Conservation (phyloP, 53 echinoderm and acorn worm genomes). For the Crossaster papposus region DNA sequence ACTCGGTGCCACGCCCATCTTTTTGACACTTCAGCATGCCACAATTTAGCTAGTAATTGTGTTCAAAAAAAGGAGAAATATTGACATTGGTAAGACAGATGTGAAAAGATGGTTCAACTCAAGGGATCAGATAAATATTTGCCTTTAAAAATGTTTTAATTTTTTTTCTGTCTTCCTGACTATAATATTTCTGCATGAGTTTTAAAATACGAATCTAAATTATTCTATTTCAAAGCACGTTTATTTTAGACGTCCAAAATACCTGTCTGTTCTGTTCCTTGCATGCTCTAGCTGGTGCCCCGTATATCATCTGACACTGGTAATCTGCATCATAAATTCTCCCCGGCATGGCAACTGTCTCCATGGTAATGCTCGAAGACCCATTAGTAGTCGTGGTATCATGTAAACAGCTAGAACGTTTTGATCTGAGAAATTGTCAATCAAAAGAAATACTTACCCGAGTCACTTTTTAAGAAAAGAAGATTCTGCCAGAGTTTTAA, state of each 20-base stretch:
- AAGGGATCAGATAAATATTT: too few species aligned
- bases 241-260: background rate
- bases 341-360: slow-evolving; percentile 22
- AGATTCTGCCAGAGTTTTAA: background rate
- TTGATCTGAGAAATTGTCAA: background rate
- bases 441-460: too few species aligned
- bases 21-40: slow-evolving; percentile 56
- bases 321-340: slow-evolving; percentile 55
- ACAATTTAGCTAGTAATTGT: slow-evolving; percentile 58
- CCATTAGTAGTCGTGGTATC: background rate
- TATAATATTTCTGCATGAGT: background rate
- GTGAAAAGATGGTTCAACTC: background rate
- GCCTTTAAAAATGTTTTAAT: background rate
- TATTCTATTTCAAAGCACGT: too few species aligned
- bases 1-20: background rate
- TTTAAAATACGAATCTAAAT: too few species aligned
- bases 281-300: slow-evolving; percentile 52
- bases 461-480: background rate
- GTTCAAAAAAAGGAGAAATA: background rate
- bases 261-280: slow-evolving; percentile 18
- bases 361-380: background rate
- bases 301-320: slow-evolving; percentile 67
- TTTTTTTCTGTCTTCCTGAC: background rate
- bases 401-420: slow-evolving; percentile 10
- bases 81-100: background rate